phyloP scores from a whole-genome alignment of 2,797 vertebrate species.

The Lithobates sylvaticus region DNA sequence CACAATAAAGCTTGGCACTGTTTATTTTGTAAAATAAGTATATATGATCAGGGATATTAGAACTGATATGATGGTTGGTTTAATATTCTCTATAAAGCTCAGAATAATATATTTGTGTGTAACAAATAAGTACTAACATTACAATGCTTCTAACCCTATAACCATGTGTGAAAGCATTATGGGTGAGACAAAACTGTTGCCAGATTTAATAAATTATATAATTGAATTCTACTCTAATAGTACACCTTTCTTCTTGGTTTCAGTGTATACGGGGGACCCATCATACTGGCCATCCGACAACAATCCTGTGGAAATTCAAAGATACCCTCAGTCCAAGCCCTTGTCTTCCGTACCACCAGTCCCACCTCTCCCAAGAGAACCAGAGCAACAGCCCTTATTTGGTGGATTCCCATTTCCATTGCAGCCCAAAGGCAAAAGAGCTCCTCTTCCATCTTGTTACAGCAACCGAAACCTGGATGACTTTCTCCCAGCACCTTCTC shows the following conservation, averaged over 20 bases:
- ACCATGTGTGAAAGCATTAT: too few relatives aligned
- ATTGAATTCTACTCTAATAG: neutral
- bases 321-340: conserved; percentile 82
- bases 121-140: too few relatives aligned
- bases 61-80: too few relatives aligned
- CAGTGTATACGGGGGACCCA: conserved; percentile 74
- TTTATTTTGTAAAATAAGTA: too few relatives aligned
- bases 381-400: conserved; percentile 83
- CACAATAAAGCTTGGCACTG: too few relatives aligned
- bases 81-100: too few relatives aligned
- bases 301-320: conserved; percentile 78
- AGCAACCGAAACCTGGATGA: conserved; percentile 96
- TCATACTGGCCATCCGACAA: conserved; percentile 75
- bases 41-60: too few relatives aligned
- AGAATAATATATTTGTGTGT: too few relatives aligned
- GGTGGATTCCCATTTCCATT: conserved; percentile 95
- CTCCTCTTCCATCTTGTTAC: conserved; percentile 92
- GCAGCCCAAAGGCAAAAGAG: conserved; percentile 88
- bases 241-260: conserved; percentile 62
- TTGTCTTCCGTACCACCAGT: conserved; percentile 72
- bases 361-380: conserved; percentile 71
- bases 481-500: conserved; percentile 78
- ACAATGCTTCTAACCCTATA: too few relatives aligned
- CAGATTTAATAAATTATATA: neutral
- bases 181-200: neutral